A percentile compares a stretch with the other conserved stretches of the same genome.
These are phyloP conservation scores for Drosophila setifemur DNA, from an alignment of 1,140 invertebrate genomes.

Conservation along the genomic window DNA sequence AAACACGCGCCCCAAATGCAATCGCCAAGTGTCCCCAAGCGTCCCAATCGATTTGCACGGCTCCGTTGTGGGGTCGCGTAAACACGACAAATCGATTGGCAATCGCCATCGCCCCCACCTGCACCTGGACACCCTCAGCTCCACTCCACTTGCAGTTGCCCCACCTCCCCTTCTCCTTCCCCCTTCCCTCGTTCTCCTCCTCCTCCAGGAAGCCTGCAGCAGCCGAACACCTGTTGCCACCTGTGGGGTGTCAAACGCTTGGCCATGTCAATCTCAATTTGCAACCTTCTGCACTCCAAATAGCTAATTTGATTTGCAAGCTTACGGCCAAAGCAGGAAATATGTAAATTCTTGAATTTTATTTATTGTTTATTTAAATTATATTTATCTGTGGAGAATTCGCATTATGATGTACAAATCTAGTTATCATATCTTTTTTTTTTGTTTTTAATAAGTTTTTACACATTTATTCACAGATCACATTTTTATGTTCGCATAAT, in stretches of 20 bases:
- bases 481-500: no score
- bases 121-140: conserved; percentile 37
- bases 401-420: no score
- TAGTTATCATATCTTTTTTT: no score
- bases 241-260: background rate
- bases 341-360: background rate
- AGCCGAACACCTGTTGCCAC: conserved; percentile 61
- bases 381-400: no score
- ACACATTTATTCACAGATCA: no score
- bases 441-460: no score
- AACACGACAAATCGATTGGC: conserved; percentile 76
- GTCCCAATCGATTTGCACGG: conserved; percentile 70
- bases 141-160: no score
- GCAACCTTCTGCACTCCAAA: background rate
- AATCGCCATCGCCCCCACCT: conserved; percentile 36
- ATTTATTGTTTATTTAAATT: no score
- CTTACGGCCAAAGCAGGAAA: background rate
- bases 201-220: conserved; percentile 1
- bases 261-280: conserved; percentile 43
- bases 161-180: background rate
- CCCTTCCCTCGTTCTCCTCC: background rate
- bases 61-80: conserved; percentile 59
- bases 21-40: conserved; percentile 65
- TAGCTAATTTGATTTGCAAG: conserved; percentile 19
- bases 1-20: conserved; percentile 75